Percentiles rank a stretch among this genome's conserved stretches.
phyloP scores from a whole-genome alignment of 2,113 vertebrate species.

The Oenanthe oenanthe region DNA sequence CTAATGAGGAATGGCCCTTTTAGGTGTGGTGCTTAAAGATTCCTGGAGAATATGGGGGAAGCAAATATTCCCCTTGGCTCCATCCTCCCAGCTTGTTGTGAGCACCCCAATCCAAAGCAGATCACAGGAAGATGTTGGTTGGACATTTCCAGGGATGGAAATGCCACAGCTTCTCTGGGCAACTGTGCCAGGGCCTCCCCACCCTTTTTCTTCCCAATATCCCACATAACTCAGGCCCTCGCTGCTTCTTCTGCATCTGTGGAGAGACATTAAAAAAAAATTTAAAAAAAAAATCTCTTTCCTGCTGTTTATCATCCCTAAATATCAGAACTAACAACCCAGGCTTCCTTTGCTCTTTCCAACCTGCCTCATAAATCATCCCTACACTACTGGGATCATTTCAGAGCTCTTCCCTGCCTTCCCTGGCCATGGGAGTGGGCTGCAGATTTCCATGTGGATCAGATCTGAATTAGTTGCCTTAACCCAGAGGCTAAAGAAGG shows the following conservation, averaged over 20 bases:
- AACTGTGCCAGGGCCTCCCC: fast-evolving
- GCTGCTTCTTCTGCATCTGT: neutral
- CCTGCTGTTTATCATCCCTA: conserved; percentile 31
- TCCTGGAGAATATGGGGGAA: neutral
- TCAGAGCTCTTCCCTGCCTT: neutral
- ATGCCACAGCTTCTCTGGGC: neutral
- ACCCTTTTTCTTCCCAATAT: neutral
- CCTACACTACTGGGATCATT: neutral
- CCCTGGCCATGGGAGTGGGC: neutral
- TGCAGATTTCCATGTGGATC: neutral
- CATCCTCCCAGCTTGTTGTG: neutral
- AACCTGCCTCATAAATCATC: conserved; percentile 7
- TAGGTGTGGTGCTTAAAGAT: conserved; percentile 1
- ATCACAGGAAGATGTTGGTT: neutral
- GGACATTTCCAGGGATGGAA: neutral
- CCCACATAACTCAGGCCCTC: neutral
- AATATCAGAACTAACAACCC: conserved; percentile 36
- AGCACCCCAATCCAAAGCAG: neutral
- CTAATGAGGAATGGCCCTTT: conserved; percentile 50
- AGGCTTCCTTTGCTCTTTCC: conserved; percentile 26
- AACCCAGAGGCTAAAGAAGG: neutral
- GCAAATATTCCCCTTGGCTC: neutral
- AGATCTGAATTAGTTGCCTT: neutral
- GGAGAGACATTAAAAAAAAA: neutral
- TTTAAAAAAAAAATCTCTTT: neutral